Percentiles rank a stretch among this genome's conserved stretches.
Conservation (phyloP, 2,797 vertebrate species). For the Sebastiscus albofasciatus region DNA sequence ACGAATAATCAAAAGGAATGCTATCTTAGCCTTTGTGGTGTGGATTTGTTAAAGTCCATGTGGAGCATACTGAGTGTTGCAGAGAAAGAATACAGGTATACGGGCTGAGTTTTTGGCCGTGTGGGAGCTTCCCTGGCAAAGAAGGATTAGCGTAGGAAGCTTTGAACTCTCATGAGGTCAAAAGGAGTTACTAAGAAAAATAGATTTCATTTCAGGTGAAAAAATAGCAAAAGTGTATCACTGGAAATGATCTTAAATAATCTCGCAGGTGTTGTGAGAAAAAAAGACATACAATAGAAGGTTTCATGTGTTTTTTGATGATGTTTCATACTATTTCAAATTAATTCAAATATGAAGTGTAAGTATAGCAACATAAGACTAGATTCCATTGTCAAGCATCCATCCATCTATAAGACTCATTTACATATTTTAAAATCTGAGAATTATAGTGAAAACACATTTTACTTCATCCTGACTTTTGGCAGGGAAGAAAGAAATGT, state of each 20-base stretch:
- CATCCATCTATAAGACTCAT: not conserved
- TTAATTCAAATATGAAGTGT: not conserved
- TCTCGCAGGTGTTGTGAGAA: not conserved
- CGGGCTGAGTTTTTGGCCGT: not conserved
- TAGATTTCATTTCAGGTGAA: not conserved
- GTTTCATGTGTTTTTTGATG: not conserved
- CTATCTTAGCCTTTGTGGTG: slow-evolving; percentile 11
- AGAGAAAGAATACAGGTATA: not conserved
- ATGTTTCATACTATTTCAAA: not conserved
- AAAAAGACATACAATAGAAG: not conserved
- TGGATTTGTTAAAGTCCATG: slow-evolving; percentile 10
- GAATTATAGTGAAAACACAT: not conserved
- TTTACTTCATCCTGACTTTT: not conserved
- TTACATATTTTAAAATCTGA: not conserved
- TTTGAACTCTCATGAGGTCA: slow-evolving; percentile 18
- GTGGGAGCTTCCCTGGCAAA: slow-evolving; percentile 18
- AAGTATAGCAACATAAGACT: not conserved
- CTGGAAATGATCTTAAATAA: not conserved
- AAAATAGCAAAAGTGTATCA: not conserved
- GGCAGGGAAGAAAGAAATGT: not conserved
- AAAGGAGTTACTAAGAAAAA: not conserved
- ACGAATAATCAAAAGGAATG: slow-evolving; percentile 32
- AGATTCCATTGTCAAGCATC: not conserved
- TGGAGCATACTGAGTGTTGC: not conserved
- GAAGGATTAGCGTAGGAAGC: slow-evolving; percentile 5